Base-by-base conservation (phyloP, 2,797 vertebrate genomes). In the Amniataba percoides region DNA sequence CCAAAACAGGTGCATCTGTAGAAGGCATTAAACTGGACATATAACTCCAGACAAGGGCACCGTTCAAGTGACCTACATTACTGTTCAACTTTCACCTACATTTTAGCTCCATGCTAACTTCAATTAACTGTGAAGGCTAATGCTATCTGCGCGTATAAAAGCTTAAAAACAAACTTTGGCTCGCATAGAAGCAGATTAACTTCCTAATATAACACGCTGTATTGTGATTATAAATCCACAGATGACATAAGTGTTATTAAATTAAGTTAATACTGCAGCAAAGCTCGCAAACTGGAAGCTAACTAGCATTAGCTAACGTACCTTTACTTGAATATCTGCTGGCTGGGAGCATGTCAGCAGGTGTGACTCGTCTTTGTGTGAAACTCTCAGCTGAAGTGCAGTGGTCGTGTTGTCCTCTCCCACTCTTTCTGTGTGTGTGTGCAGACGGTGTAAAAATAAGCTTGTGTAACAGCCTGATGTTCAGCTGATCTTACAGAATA, bases 281-380 rank as follows among this genome's bases (percentile, higher is more conserved):
- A 27, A 43, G 7, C 42, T 64, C 13, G 1, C 39, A 49, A 3
- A 3, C 31, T 14, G 11, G 34, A 34, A 64, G 78, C 82, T 73
- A 81, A 67, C 34, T 19, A 56, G 77, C 31, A 39, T 64, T 82
- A 79, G 77, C 80, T n/a, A 4, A 67, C 88, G 12, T 93, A 95
- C 95, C 95, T 93, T 88, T 91, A 55, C 91, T 71, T 3, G 93
- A 88, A 67, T 94, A 95, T 89, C 94, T 95, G 89, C 91, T 77
- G 31, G 91, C 94, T 75, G 94, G 94, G 83, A 96, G 93, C 95
- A 96, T 45, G 66, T 79, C 76, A 67, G 85, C 84, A 27, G 27
- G 27, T 27, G 27, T 27, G 27, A 27, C 27, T 27, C 27, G 27
- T 27, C 27, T 27, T 27, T 27, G 4, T 27, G 2, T 27, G 27